Evolutionary conservation across 1,140 invertebrate species (phyloP).

Genomic region (Bathynomus jamesi): DNA sequence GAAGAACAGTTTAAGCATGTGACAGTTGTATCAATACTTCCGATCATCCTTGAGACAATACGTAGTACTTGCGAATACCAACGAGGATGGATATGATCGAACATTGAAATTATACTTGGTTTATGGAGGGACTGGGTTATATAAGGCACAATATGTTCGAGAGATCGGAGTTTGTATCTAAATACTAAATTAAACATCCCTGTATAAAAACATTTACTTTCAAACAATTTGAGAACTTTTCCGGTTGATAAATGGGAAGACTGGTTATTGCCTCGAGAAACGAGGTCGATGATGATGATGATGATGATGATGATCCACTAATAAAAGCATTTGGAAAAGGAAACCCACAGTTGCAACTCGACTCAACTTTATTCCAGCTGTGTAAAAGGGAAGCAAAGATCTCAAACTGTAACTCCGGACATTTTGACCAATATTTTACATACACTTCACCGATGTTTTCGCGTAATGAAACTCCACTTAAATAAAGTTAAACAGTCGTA

Average conservation of each 20-base stretch:
- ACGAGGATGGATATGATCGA: too few species aligned
- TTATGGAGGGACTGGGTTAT: not conserved
- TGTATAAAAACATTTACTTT: not conserved
- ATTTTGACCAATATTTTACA: not conserved
- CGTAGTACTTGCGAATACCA: too few species aligned
- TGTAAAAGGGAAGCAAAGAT: not conserved
- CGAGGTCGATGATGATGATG: too few species aligned
- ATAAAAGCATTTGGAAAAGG: not conserved
- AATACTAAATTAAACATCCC: not conserved
- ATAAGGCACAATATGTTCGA: not conserved
- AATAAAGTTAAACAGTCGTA: too few species aligned
- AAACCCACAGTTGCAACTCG: not conserved
- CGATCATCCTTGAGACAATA: too few species aligned
- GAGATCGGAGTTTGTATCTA: not conserved
- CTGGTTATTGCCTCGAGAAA: not conserved
- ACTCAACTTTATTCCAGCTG: not conserved
- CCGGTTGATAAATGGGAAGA: not conserved
- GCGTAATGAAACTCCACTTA: too few species aligned
- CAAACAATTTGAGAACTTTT: not conserved
- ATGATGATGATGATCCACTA: not conserved
- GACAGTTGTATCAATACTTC: too few species aligned
- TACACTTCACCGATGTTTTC: not conserved
- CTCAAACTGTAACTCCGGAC: not conserved
- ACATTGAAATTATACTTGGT: too few species aligned
- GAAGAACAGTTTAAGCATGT: too few species aligned